These are phyloP conservation scores for Crocallis elinguaria DNA, from an alignment of 2,888 invertebrate species.

Conservation along the genomic window DNA sequence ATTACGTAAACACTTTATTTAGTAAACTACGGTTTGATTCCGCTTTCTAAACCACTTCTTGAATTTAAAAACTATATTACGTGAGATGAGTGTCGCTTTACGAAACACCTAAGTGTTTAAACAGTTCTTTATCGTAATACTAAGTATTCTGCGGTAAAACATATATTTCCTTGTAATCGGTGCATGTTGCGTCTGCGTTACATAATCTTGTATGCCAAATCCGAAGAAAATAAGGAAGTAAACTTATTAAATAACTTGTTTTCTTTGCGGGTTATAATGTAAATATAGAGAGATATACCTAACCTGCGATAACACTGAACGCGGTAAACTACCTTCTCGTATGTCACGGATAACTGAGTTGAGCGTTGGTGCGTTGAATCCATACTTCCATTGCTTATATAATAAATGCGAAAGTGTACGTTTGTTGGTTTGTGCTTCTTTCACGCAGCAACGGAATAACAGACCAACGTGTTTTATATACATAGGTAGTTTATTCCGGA, in stretches of 20 bases:
- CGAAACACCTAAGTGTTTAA: conserved; percentile 28
- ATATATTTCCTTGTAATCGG: conserved; percentile 4
- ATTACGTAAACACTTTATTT: conserved; percentile 15
- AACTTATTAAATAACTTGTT: not conserved
- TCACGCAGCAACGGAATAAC: too few relatives aligned
- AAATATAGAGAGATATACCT: too few relatives aligned
- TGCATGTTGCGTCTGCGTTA: conserved; percentile 8
- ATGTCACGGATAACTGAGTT: too few relatives aligned
- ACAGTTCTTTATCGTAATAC: conserved; percentile 25
- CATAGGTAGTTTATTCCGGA: too few relatives aligned
- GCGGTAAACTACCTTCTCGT: too few relatives aligned
- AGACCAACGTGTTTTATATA: too few relatives aligned
- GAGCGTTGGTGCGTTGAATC: too few relatives aligned
- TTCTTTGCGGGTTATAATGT: too few relatives aligned
- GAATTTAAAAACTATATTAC: conserved; percentile 65
- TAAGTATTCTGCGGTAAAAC: conserved; percentile 3
- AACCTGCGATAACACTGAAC: too few relatives aligned
- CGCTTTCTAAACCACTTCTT: conserved; percentile 64
- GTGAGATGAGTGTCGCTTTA: conserved; percentile 47
- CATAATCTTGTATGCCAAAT: conserved; percentile 21
- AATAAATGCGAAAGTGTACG: too few relatives aligned
- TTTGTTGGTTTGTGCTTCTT: too few relatives aligned
- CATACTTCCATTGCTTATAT: too few relatives aligned
- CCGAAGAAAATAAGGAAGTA: conserved; percentile 20
- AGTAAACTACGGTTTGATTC: conserved; percentile 35